Base-by-base conservation (phyloP, 2,797 vertebrate genomes). In the Iguana delicatissima region DNA sequence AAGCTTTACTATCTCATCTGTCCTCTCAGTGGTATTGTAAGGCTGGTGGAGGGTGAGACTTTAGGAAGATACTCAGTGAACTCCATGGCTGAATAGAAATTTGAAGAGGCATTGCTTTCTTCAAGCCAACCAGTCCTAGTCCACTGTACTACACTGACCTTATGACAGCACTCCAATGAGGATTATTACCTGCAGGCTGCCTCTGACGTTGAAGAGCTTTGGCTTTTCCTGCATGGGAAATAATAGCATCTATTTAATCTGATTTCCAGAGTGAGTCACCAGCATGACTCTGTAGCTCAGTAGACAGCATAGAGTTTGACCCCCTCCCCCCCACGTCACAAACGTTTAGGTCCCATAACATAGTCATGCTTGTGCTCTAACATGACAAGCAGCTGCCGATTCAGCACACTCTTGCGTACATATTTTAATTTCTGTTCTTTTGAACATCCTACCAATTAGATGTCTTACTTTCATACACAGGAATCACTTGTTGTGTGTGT, bases 181-280 rank as follows among this genome's bases (percentile, higher is more conserved):
- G 82, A 84, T 64, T 67, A 55, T 46, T 55, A 89, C 85, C 85
- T 46, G 24, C 57, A 84, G 35, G 46, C 46, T 84, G 50, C 80
- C 55, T 91, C 26, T 80, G 86, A 80, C 8, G 20, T 3, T n/a
- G 55, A 59, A 88, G 76, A 80, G 20, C 81, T 88, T 57, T 84
- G 74, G 55, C 89, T 22, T 85, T 89, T 35, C 29, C 83, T 79
- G n/a, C 26, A 72, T 62, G 38, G 81, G 73, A 91, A 84, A 73
- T 84, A 91, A 91, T 46, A 84, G 69, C 57, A 67, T 87, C 85
- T 76, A 77, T 84, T 87, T 91, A 67, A 87, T 87, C 85, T 46
- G 80, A 87, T 84, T 87, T 84, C 80, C 80, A 79, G 59, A 69
- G 57, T 84, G 85, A 91, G 80, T 87, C 85, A 91, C 46, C 80